Evolutionary conservation across 2,797 vertebrate species (phyloP), one percentile per base, ranked within the genome.

Genomic region (Echiichthys vipera): DNA sequence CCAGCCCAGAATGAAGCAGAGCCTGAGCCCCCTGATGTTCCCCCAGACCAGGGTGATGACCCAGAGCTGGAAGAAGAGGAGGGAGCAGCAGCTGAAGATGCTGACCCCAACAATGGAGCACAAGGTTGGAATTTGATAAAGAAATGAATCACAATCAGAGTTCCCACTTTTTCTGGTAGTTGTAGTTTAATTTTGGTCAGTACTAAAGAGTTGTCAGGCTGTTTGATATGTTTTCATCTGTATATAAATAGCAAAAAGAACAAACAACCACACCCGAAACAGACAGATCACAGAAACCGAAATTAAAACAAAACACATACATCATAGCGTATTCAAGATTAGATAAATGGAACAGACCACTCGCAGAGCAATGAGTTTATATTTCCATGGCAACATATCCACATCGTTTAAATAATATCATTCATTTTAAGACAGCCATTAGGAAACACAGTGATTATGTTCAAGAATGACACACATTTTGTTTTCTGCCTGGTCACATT

Each of bases 81-180:
- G 80, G 97, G 95, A 3, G 97, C 95, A 3, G 96, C 95, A 40
- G 97, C 98, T 76, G 98, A 98, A 77, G 98, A 95, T 10, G 97
- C 95, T 2, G 98, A 99, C 46, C 95, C 94, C 78, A 99, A 99
- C 85, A 99, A 99, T 51, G 98, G 96, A 83, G 85, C 96, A 90
- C 69, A 97, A 96, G 89, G 93, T 93, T n/a, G 14, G 66, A 58
- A 30, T 49, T 59, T 61, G 20, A 29, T 29, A 8, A 5, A 5
- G 7, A 30, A 55, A 42, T 34, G 0, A 29, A 42, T 22, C 32
- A 51, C 20, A 32, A 15, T 22, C 17, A 30, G 2, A 27, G 20
- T 12, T 29, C 25, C 25, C 0, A 10, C 27, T 32, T 32, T 43
- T 36, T 36, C 10, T 20, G 9, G 24, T 5, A 27, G 37, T 1